A percentile compares a stretch with the other conserved stretches of the same genome.
These are phyloP conservation scores for Elysia chlorotica DNA, from an alignment of 1,140 invertebrate genomes.

Conservation along the genomic window DNA sequence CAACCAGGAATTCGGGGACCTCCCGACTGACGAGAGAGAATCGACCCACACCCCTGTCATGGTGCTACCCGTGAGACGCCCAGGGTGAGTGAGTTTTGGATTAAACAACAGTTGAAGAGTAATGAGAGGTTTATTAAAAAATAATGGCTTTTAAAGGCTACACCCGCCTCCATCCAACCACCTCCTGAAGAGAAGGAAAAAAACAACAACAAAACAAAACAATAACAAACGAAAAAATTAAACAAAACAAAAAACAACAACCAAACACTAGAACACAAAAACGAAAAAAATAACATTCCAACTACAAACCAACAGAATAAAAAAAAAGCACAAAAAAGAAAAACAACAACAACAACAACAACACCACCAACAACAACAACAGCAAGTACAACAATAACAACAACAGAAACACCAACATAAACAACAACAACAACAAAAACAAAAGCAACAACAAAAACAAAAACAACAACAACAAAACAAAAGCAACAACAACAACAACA, in stretches of 20 bases:
- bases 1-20: neutral
- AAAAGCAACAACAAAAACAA: neutral
- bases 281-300: too few relatives aligned
- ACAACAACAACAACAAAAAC: neutral
- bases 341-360: neutral
- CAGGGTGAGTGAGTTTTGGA: slow-evolving; percentile 1
- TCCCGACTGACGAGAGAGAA: neutral
- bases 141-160: neutral
- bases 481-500: neutral
- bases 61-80: neutral
- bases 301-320: neutral
- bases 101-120: too few relatives aligned
- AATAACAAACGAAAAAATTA: neutral
- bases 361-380: neutral
- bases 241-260: neutral
- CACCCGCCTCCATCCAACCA: neutral
- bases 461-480: neutral
- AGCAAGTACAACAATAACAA: neutral
- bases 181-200: neutral
- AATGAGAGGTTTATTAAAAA: neutral
- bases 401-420: neutral
- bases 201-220: neutral
- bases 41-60: neutral
- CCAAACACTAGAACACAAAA: neutral
- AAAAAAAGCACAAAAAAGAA: neutral